Conservation (phyloP, 2,113 vertebrate genomes). For the Micromys minutus region DNA sequence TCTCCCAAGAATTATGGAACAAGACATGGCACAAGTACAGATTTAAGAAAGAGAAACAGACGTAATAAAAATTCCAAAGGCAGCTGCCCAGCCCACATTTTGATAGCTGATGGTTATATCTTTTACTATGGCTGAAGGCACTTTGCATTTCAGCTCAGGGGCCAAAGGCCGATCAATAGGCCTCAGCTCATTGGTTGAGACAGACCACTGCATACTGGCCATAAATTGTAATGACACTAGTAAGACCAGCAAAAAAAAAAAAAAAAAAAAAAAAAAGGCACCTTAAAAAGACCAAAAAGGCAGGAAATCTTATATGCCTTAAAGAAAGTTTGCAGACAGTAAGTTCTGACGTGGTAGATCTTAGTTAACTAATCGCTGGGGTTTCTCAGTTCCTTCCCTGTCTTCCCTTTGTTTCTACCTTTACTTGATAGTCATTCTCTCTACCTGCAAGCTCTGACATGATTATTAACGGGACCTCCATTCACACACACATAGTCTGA, state of each 20-base stretch:
- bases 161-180: neutral
- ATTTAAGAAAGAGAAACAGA: neutral
- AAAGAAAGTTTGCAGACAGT: neutral
- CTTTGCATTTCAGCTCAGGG: neutral
- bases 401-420: neutral
- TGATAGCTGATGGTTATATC: neutral
- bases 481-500: neutral
- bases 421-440: neutral
- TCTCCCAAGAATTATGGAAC: neutral
- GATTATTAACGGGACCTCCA: neutral
- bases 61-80: conserved; percentile 20
- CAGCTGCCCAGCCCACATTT: neutral
- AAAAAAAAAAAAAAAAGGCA: neutral
- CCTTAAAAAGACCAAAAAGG: conserved; percentile 37
- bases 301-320: conserved; percentile 1
- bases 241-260: neutral
- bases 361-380: conserved; percentile 6
- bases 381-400: neutral
- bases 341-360: neutral
- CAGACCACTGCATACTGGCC: neutral
- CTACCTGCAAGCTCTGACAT: neutral
- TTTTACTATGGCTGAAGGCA: conserved; percentile 4
- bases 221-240: neutral
- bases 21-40: neutral
- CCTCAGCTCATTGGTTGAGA: neutral